These are phyloP conservation scores for Thalpophila matura DNA, from an alignment of 2,888 invertebrate genomes.

Conservation along the genomic window DNA sequence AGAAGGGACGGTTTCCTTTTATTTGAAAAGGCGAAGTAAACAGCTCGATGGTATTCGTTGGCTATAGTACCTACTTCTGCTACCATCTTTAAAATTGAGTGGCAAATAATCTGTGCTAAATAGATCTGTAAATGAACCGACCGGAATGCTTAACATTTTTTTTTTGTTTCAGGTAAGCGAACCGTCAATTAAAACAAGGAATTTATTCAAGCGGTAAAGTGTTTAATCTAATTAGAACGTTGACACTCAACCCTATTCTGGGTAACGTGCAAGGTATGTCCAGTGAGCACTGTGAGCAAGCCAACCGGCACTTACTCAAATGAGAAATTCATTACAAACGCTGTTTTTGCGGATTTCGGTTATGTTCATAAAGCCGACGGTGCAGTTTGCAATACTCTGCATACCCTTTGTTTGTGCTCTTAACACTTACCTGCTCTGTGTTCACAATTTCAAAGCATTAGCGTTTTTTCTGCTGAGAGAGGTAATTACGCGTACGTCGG, in stretches of 20 bases:
- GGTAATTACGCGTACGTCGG: conserved; percentile 60
- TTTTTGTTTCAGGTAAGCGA: conserved; percentile 66
- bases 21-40: conserved; percentile 3
- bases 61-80: neutral
- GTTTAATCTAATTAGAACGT: conserved; percentile 36
- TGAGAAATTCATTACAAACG: conserved; percentile 56
- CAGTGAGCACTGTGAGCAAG: conserved; percentile 45
- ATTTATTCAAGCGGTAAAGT: conserved; percentile 41
- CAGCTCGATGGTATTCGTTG: neutral
- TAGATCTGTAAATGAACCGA: neutral
- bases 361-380: conserved; percentile 56
- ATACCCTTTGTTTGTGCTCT: conserved; percentile 56
- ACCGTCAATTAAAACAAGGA: conserved; percentile 25
- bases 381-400: conserved; percentile 53
- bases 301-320: conserved; percentile 57
- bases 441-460: conserved; percentile 62
- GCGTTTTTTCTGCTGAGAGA: conserved; percentile 46
- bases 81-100: conserved; percentile 13
- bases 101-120: conserved; percentile 3
- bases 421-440: conserved; percentile 59
- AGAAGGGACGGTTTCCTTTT: conserved; percentile 34
- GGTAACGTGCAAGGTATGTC: conserved; percentile 41
- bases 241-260: conserved; percentile 48
- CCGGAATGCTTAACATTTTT: conserved; percentile 17
- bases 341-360: conserved; percentile 64